Conservation (phyloP, 2,113 vertebrate species). For the Paradoxurus hermaphroditus region DNA sequence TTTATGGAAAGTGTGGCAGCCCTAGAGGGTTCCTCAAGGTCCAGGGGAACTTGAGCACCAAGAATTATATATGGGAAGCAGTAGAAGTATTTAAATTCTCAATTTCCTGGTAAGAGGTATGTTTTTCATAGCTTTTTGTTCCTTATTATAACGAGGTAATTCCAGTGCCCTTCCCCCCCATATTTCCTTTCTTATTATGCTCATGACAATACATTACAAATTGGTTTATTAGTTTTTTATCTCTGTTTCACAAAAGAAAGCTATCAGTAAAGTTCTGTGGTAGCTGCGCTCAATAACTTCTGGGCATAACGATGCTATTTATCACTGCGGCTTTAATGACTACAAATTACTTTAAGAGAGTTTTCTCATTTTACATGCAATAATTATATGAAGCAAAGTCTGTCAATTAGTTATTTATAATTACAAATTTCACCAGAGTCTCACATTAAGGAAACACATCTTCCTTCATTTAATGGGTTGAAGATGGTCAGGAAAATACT, state of each 20-base stretch:
- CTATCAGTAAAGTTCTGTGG: neutral
- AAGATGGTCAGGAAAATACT: neutral
- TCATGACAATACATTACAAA: neutral
- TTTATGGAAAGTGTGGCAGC: constrained; percentile 15
- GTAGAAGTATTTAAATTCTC: neutral
- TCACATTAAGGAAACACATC: neutral
- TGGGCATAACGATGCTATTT: neutral
- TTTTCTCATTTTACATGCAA: constrained; percentile 18
- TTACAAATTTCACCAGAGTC: neutral
- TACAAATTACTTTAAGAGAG: neutral
- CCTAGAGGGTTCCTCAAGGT: neutral
- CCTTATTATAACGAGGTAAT: neutral
- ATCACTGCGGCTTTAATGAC: neutral
- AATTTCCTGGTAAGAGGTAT: neutral
- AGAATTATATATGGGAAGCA: neutral
- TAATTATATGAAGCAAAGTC: constrained; percentile 5
- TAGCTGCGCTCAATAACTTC: neutral
- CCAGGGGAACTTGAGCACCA: neutral
- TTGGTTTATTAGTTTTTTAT: neutral
- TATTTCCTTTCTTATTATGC: neutral
- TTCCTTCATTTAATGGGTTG: neutral
- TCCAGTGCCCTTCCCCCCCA: neutral
- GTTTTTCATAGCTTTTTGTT: neutral
- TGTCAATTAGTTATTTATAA: constrained; percentile 2
- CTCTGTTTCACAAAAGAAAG: constrained; percentile 33